These are phyloP conservation scores for Centropus bengalensis DNA, from an alignment of 2,113 vertebrate species.

Conservation along the genomic window DNA sequence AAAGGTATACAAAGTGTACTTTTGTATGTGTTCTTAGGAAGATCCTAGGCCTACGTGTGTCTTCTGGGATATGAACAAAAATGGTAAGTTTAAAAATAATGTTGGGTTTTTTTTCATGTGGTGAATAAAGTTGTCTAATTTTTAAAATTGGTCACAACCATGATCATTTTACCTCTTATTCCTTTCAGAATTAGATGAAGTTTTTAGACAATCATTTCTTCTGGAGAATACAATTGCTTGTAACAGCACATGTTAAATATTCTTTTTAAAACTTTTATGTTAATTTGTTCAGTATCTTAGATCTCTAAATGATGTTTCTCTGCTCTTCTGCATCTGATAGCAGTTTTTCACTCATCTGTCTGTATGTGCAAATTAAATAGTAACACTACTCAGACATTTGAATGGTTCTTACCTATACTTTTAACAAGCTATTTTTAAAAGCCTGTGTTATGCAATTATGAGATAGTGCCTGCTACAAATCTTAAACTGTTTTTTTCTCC, in stretches of 20 bases:
- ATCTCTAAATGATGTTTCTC: background rate
- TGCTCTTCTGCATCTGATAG: background rate
- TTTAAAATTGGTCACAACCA: background rate
- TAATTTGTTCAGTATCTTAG: background rate
- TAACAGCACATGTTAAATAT: background rate
- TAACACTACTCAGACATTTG: background rate
- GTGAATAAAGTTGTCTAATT: background rate
- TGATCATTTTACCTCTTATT: background rate
- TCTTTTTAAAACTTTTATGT: background rate
- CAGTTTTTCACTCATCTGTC: background rate
- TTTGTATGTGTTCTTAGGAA: conserved; percentile 74
- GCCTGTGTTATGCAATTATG: background rate
- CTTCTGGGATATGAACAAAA: conserved; percentile 92
- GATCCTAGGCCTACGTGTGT: conserved; percentile 80
- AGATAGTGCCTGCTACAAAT: background rate
- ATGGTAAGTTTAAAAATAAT: conserved; percentile 80
- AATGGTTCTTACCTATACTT: background rate
- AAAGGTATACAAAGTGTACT: conserved; percentile 22
- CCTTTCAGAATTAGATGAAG: background rate
- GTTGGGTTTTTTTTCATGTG: background rate
- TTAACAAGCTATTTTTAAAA: background rate
- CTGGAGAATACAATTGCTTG: background rate
- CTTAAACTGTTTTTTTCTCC: background rate
- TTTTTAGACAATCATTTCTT: background rate
- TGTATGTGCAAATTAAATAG: background rate